Base-by-base conservation (phyloP, 2,888 invertebrate species). In the Ephialtes manifestator region DNA sequence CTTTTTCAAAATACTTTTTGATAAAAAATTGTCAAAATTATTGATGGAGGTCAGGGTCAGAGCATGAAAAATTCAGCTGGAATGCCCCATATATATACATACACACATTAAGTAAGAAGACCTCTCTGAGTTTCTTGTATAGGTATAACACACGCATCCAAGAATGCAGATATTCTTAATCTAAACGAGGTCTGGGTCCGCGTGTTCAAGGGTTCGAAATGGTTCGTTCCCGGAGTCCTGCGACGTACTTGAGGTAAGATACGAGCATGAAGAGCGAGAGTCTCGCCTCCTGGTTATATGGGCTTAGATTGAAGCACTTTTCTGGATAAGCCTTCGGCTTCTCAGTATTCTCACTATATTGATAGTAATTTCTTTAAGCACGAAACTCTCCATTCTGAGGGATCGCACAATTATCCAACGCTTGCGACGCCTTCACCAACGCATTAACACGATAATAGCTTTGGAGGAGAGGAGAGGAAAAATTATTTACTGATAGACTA, bases 401-500 rank as follows among this genome's bases (percentile, higher is more conserved):
- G 39, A 72, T 79, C 74, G 43, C 15, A 55, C n/a, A 75, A 85
- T 85, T 79, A 78, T 81, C 74, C 55, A 82, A 78, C 81, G 84
- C 63, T 58, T 80, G 76, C 43, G 72, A 67, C 53, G 67, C 51
- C 55, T 55, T 78, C 58, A 65, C 85, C 71, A 71, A 78, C 82
- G 78, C 85, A 71, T 70, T 51, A 31, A 71, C 65, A 48, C 79
- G 76, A 68, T 71, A 68, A 84, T 84, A 80, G 76, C 76, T 67
- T 35, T 35, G 43, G 72, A 39, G 31, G 53, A 24, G 39, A 28
- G 28, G 13, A 82, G 77, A 53, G 53, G 67, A 55, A 51, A 67
- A 86, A 87, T 83, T 83, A 82, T 39, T 83, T 84, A 31, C 51
- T 78, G 80, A 87, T 86, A 76, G 71, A 58, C 55, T 10, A 58